A percentile compares a stretch with the other conserved stretches of the same genome.
phyloP scores from a whole-genome alignment of 1,140 invertebrate genomes.

The Lepidurus arcticus region DNA sequence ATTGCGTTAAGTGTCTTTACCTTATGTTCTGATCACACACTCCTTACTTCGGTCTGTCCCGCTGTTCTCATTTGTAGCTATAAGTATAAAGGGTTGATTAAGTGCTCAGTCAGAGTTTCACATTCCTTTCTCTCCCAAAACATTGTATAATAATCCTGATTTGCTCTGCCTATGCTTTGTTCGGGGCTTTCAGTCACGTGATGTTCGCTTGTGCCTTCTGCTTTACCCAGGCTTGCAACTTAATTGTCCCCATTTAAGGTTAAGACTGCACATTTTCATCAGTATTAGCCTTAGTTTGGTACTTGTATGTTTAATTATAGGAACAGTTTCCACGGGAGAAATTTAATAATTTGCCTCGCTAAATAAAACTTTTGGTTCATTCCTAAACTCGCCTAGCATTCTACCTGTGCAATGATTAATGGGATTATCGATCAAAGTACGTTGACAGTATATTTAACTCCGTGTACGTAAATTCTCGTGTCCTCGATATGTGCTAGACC shows the following conservation, averaged over 20 bases:
- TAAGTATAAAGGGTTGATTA: background rate
- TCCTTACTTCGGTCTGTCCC: background rate
- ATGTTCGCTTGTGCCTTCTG: slow-evolving; percentile 21
- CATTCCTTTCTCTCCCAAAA: slow-evolving; percentile 11
- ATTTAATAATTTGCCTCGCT: slow-evolving; percentile 22
- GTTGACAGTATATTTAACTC: too few species aligned
- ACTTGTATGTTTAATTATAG: slow-evolving; percentile 5
- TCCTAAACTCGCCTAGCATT: background rate
- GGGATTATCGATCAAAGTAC: background rate
- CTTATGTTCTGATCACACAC: background rate
- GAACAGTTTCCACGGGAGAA: background rate
- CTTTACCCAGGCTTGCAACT: slow-evolving; percentile 18
- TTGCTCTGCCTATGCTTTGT: slow-evolving; percentile 17
- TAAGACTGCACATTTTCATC: slow-evolving; percentile 19
- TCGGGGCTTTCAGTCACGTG: slow-evolving; percentile 20
- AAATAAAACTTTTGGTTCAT: slow-evolving; percentile 28
- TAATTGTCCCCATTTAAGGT: slow-evolving; percentile 22
- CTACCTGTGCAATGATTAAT: background rate
- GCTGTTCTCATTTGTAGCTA: background rate
- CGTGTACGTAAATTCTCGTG: too few species aligned
- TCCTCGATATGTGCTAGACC: too few species aligned
- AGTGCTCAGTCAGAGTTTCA: slow-evolving; percentile 1
- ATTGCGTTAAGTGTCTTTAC: slow-evolving; percentile 17
- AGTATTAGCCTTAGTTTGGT: slow-evolving; percentile 22
- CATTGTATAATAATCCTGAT: slow-evolving; percentile 16